phyloP scores from a whole-genome alignment of 1,140 invertebrate genomes.

The Cecropterus lyciades region DNA sequence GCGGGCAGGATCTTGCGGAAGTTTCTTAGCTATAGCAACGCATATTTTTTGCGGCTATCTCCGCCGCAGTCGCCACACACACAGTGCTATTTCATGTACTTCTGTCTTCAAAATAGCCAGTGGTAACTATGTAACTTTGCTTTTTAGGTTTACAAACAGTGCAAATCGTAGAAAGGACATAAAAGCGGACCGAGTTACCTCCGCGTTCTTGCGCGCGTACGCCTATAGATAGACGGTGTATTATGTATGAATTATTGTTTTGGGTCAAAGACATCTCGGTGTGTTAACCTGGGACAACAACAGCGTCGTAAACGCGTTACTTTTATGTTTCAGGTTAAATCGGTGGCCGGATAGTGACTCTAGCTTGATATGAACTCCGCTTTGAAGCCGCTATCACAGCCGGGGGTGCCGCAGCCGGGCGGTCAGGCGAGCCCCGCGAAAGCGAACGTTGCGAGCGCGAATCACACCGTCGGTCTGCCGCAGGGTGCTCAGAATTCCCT shows the following conservation, averaged over 20 bases:
- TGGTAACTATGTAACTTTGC: conserved; percentile 64
- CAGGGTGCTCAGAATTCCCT: conserved; percentile 73
- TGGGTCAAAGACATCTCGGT: conserved; percentile 81
- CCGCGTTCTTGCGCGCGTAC: conserved; percentile 75
- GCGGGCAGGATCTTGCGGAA: conserved; percentile 73
- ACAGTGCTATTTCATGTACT: conserved; percentile 61
- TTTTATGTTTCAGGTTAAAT: conserved; percentile 69
- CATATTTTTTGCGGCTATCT: conserved; percentile 81
- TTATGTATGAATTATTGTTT: conserved; percentile 81
- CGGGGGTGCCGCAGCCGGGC: conserved; percentile 75
- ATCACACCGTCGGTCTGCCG: conserved; percentile 65
- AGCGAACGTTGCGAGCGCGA: conserved; percentile 68
- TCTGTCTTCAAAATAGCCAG: conserved; percentile 55
- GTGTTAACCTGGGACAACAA: conserved; percentile 66
- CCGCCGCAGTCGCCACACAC: conserved; percentile 56
- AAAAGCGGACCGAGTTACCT: conserved; percentile 60
- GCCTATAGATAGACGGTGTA: conserved; percentile 65
- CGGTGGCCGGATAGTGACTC: conserved; percentile 49
- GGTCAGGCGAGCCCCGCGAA: conserved; percentile 75
- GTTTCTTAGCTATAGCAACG: conserved; percentile 78
- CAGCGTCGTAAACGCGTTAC: conserved; percentile 53
- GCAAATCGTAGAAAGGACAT: conserved; percentile 49
- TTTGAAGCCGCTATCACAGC: conserved; percentile 82
- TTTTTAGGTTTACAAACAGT: conserved; percentile 40
- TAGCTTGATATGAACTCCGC: conserved; percentile 84